Evolutionary conservation across 2,797 vertebrate genomes (phyloP).

Genomic region (Pygocentrus nattereri): DNA sequence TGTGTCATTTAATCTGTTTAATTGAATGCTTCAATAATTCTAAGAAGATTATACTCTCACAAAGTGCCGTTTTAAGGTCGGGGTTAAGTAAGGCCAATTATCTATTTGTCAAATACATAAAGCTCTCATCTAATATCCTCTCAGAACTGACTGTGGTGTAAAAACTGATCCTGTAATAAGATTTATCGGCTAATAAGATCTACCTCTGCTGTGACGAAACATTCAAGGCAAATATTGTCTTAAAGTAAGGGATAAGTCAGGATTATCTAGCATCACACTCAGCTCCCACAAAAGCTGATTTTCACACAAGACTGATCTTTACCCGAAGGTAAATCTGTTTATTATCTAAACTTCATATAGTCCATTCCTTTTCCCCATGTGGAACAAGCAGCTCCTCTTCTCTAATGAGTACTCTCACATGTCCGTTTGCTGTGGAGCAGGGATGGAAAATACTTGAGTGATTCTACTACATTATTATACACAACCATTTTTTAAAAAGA

Average conservation of each 20-base stretch:
- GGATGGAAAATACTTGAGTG: too few species aligned
- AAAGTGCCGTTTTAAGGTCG: slow-evolving; percentile 77
- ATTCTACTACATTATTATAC: too few species aligned
- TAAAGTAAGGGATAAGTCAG: slow-evolving; percentile 73
- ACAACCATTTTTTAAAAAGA: too few species aligned
- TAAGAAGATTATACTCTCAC: slow-evolving; percentile 80
- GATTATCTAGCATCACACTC: slow-evolving; percentile 72
- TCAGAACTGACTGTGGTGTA: slow-evolving; percentile 86
- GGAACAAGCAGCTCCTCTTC: not conserved
- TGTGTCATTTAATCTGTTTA: slow-evolving; percentile 80
- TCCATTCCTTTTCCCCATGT: not conserved
- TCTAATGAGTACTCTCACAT: slow-evolving; percentile 1
- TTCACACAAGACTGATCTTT: slow-evolving; percentile 62
- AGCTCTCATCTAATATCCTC: slow-evolving; percentile 81
- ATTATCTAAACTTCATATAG: slow-evolving; percentile 30
- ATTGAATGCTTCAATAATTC: slow-evolving; percentile 83
- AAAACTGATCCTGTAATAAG: slow-evolving; percentile 78
- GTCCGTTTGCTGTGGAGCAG: too few species aligned
- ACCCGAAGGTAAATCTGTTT: slow-evolving; percentile 45
- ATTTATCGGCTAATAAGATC: slow-evolving; percentile 79
- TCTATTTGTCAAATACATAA: slow-evolving; percentile 85
- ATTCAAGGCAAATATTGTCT: slow-evolving; percentile 80
- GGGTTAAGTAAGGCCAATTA: slow-evolving; percentile 82
- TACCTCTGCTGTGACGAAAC: slow-evolving; percentile 73
- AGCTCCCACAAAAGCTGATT: slow-evolving; percentile 71